phyloP scores from a whole-genome alignment of 2,113 vertebrate genomes.

The Monopterus albus region DNA sequence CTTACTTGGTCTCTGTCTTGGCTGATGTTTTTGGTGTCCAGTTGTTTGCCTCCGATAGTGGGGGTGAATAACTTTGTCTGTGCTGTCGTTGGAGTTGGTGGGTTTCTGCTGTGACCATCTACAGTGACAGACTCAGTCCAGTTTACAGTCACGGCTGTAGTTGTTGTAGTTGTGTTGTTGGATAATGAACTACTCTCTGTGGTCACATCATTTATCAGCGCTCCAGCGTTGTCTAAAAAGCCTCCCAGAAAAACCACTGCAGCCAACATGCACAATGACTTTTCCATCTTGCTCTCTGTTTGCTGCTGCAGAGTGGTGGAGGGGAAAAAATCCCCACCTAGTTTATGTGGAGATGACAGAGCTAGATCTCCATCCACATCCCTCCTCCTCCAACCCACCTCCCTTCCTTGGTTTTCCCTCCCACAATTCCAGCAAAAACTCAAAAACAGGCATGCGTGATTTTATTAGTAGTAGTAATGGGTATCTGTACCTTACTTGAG shows the following conservation, averaged over 20 bases:
- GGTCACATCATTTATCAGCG: background rate
- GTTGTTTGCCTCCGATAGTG: conserved; percentile 8
- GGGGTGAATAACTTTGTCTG: background rate
- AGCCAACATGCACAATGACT: conserved; percentile 50
- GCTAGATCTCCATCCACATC: conserved; percentile 49
- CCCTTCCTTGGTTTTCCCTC: conserved; percentile 31
- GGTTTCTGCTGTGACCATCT: background rate
- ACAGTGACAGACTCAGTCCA: conserved; percentile 15
- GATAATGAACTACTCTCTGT: background rate
- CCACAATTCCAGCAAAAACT: conserved; percentile 26
- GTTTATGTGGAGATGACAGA: conserved; percentile 46
- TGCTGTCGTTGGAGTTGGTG: conserved; percentile 13
- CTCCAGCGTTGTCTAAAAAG: conserved; percentile 6
- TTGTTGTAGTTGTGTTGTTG: conserved; percentile 6
- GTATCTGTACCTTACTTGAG: too few relatives aligned
- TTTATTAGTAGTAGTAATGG: too few relatives aligned
- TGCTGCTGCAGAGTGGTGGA: conserved; percentile 33
- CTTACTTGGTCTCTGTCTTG: conserved; percentile 5
- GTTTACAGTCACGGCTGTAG: background rate
- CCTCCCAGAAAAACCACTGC: conserved; percentile 37
- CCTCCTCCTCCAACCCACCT: conserved; percentile 46
- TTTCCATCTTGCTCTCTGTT: conserved; percentile 63
- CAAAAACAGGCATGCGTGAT: too few relatives aligned
- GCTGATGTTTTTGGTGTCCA: background rate
- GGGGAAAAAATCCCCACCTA: background rate